Percentiles rank a stretch among this genome's conserved stretches.
Evolutionary conservation across 2,113 vertebrate species (phyloP).

Genomic region (Felis chaus): DNA sequence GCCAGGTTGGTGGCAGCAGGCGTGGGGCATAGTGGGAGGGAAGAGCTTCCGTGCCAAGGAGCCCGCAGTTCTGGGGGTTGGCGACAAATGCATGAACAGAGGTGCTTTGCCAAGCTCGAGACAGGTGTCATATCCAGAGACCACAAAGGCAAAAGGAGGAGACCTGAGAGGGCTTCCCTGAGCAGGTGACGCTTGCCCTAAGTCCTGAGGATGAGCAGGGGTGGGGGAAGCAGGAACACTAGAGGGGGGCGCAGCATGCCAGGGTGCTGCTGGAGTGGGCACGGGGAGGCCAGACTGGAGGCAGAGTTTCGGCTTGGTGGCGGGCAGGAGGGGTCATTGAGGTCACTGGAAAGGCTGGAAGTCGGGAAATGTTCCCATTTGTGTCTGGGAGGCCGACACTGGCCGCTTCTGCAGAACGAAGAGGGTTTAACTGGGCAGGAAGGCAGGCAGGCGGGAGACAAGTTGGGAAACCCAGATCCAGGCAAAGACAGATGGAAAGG

Average conservation of each 20-base stretch:
- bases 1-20: neutral
- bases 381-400: rapidly evolving
- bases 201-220: neutral
- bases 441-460: neutral
- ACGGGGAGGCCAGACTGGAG: neutral
- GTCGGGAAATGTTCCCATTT: neutral
- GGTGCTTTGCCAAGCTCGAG: neutral
- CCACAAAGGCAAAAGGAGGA: neutral
- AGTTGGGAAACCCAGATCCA: neutral
- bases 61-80: rapidly evolving
- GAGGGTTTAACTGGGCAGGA: neutral
- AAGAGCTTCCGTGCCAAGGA: neutral
- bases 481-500: neutral
- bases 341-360: neutral
- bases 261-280: rapidly evolving
- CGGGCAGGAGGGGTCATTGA: rapidly evolving
- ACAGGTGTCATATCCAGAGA: neutral
- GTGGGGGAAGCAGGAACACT: neutral
- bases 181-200: neutral
- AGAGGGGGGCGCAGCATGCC: neutral
- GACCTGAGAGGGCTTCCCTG: neutral
- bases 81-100: neutral
- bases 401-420: neutral
- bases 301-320: neutral
- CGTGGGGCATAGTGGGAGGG: rapidly evolving